Evolutionary conservation across 2,113 vertebrate species (phyloP).

Genomic region (Dicrurus megarhynchus): DNA sequence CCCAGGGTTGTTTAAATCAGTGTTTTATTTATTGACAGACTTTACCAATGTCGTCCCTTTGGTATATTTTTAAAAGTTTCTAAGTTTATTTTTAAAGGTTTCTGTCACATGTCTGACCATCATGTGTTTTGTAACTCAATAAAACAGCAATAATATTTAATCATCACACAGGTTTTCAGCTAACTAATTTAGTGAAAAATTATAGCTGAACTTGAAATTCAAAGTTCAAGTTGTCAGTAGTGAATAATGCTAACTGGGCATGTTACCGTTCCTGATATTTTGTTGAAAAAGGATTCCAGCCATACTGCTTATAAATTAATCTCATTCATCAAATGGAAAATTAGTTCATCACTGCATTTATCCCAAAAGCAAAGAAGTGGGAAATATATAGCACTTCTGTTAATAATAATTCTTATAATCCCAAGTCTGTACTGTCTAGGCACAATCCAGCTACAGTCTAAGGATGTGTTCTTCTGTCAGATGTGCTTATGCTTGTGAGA

Average conservation of each 20-base stretch:
- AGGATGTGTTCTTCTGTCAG: not conserved
- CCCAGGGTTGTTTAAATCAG: not conserved
- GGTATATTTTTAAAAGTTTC: constrained; percentile 44
- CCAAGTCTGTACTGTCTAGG: not conserved
- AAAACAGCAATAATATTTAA: constrained; percentile 43
- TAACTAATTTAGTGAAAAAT: constrained; percentile 58
- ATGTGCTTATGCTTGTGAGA: not conserved
- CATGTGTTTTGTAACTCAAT: constrained; percentile 47
- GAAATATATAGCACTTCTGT: not conserved
- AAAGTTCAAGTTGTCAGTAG: constrained; percentile 17
- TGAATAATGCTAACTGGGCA: not conserved
- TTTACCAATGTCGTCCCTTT: constrained; percentile 27
- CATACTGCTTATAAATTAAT: not conserved
- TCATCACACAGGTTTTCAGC: constrained; percentile 54
- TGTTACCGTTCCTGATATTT: not conserved
- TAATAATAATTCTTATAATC: not conserved
- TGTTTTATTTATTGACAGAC: constrained; percentile 53
- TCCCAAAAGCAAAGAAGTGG: not conserved
- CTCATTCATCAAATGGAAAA: not conserved
- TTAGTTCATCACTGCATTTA: not conserved
- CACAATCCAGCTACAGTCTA: not conserved
- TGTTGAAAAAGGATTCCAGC: not conserved
- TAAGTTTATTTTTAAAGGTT: constrained; percentile 41
- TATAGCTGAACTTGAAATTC: not conserved
- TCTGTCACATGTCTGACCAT: constrained; percentile 10